Conservation (phyloP, 2,888 invertebrate species). For the Stenichneumon culpator region DNA sequence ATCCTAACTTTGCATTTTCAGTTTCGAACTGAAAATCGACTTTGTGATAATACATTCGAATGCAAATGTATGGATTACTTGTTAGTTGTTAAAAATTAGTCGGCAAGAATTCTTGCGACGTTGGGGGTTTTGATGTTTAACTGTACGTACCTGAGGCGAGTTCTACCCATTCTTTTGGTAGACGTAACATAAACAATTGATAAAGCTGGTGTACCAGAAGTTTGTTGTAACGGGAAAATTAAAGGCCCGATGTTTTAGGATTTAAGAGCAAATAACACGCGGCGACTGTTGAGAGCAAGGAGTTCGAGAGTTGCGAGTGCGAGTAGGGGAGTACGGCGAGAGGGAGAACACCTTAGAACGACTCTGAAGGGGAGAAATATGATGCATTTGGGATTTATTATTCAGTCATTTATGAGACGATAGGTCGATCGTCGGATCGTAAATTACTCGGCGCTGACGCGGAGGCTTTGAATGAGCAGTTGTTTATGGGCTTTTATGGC, state of each 20-base stretch:
- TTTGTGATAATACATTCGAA: neutral
- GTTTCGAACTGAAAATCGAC: neutral
- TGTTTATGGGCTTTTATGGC: neutral
- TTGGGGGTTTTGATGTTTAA: neutral
- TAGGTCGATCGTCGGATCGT: constrained; percentile 6
- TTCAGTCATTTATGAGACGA: constrained; percentile 20
- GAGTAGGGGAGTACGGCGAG: constrained; percentile 4
- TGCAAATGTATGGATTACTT: neutral
- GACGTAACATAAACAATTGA: constrained; percentile 77
- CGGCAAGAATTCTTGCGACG: neutral
- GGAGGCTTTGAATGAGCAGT: neutral
- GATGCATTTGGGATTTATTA: constrained; percentile 37
- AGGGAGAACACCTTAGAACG: constrained; percentile 32
- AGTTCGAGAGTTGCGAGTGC: constrained; percentile 2
- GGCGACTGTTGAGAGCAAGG: neutral
- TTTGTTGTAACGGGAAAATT: constrained; percentile 65
- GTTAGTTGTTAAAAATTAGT: neutral
- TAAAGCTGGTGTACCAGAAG: constrained; percentile 29
- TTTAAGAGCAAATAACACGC: neutral
- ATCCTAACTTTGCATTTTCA: neutral
- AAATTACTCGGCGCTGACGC: constrained; percentile 23
- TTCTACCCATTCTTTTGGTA: constrained; percentile 69
- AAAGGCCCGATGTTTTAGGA: constrained; percentile 16
- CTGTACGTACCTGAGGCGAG: constrained; percentile 46
- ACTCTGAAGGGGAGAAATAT: constrained; percentile 9